Evolutionary conservation across 2,113 vertebrate species (phyloP).

Genomic region (Oncorhynchus clarkii): DNA sequence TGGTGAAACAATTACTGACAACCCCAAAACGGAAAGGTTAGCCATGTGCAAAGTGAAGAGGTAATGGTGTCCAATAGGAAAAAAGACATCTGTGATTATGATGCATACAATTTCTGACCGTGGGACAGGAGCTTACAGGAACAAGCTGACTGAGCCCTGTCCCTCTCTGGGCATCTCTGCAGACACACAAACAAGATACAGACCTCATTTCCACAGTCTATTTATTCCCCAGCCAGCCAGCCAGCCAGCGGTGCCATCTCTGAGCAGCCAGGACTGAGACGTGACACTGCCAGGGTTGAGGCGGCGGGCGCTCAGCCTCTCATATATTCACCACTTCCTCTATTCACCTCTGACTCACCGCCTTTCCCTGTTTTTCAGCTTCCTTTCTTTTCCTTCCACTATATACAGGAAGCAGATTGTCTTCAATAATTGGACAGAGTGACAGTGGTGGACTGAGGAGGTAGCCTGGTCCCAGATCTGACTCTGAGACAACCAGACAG

Average conservation of each 20-base stretch:
- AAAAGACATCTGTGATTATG: background rate
- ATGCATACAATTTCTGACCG: background rate
- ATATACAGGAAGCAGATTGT: background rate
- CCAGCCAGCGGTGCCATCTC: conserved; percentile 35
- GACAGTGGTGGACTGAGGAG: background rate
- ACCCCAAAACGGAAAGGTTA: background rate
- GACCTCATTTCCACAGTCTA: conserved; percentile 41
- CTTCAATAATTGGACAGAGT: background rate
- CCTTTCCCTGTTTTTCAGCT: conserved; percentile 6
- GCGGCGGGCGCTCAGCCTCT: conserved; percentile 35
- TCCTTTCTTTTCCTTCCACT: background rate
- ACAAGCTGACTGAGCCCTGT: background rate
- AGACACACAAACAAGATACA: conserved; percentile 8
- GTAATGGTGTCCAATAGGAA: background rate
- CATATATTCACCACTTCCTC: conserved; percentile 46
- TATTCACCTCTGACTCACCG: conserved; percentile 56
- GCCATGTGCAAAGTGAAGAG: background rate
- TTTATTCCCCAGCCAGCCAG: conserved; percentile 17
- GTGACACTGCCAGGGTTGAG: conserved; percentile 43
- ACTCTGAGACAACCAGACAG: too few relatives aligned
- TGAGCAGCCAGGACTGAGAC: conserved; percentile 53
- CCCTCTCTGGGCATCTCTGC: conserved; percentile 3
- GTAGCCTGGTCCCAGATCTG: too few relatives aligned
- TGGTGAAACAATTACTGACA: background rate
- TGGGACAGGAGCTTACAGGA: background rate